These are phyloP conservation scores for Dinomys branickii DNA, from an alignment of 2,113 vertebrate species.

Conservation along the genomic window DNA sequence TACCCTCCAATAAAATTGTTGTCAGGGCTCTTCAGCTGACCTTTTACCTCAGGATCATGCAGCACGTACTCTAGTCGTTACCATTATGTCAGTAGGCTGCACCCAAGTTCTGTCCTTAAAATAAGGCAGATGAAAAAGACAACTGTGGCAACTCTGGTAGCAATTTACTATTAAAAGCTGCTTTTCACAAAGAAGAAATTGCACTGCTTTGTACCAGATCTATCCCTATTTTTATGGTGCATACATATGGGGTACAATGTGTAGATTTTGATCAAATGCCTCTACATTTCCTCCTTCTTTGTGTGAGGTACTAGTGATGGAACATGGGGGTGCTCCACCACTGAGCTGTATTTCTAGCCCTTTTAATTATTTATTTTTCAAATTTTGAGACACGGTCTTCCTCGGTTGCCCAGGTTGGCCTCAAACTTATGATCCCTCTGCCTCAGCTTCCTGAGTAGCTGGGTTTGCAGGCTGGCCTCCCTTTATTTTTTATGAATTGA, in stretches of 20 bases:
- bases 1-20: neutral
- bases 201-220: neutral
- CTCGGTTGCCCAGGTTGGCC: neutral
- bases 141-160: neutral
- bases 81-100: neutral
- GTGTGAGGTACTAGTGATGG: neutral
- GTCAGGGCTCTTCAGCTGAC: neutral
- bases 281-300: neutral
- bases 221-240: neutral
- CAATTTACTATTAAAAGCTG: constrained; percentile 10
- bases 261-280: neutral
- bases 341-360: neutral
- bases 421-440: neutral
- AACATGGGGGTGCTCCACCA: neutral
- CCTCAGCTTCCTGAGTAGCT: neutral
- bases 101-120: neutral
- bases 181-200: constrained; percentile 34
- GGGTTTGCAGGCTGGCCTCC: neutral
- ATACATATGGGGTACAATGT: neutral
- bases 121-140: neutral
- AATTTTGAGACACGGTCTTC: neutral
- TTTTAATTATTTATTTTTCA: neutral
- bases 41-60: neutral
- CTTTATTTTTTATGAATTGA: neutral
- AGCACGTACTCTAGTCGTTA: neutral